phyloP scores from a whole-genome alignment of 2,113 vertebrate species.

The Morphnarchus princeps region DNA sequence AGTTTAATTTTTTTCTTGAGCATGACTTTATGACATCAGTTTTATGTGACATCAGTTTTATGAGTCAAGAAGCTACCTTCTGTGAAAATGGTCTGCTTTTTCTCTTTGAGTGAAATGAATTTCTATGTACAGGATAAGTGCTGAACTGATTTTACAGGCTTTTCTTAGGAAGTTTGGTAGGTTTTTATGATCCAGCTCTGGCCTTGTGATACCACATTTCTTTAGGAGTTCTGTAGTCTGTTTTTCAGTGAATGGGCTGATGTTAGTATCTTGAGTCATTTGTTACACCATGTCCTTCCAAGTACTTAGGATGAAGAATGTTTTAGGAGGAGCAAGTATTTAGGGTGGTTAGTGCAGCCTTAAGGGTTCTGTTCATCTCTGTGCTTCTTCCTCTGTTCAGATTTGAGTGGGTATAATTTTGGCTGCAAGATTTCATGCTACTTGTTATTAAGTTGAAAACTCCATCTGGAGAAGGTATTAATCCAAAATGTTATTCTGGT shows the following conservation, averaged over 20 bases:
- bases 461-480: neutral
- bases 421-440: neutral
- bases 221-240: neutral
- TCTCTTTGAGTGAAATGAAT: neutral
- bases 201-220: neutral
- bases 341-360: neutral
- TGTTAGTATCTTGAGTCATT: neutral
- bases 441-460: neutral
- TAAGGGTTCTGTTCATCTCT: neutral
- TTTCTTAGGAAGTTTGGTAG: neutral
- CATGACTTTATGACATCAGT: neutral
- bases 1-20: neutral
- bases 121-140: neutral
- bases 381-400: neutral
- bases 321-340: neutral
- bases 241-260: neutral
- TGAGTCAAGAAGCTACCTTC: neutral
- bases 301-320: neutral
- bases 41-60: neutral
- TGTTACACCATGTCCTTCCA: accelerated
- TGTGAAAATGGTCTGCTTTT: neutral
- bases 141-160: neutral
- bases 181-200: neutral
- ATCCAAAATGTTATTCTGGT: neutral
- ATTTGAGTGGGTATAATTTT: neutral